A percentile compares a stretch with the other conserved stretches of the same genome.
phyloP scores from a whole-genome alignment of 2,113 vertebrate species.

The Lathamus discolor region DNA sequence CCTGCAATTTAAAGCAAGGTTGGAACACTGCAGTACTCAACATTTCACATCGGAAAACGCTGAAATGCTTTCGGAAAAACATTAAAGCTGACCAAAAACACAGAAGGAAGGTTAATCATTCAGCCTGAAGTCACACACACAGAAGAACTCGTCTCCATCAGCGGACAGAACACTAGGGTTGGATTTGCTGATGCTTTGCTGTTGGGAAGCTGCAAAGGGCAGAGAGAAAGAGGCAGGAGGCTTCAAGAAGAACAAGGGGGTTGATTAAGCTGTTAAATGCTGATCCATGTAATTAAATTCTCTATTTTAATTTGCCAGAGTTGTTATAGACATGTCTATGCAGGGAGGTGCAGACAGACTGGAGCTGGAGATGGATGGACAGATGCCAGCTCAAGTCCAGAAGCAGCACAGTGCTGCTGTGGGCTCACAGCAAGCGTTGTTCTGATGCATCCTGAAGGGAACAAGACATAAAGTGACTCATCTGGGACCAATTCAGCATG shows the following conservation, averaged over 20 bases:
- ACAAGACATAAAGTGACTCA: background rate
- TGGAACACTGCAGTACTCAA: accelerated
- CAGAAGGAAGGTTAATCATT: accelerated
- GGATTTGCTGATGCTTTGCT: background rate
- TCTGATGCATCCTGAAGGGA: background rate
- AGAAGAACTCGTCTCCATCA: background rate
- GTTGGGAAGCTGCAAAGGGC: background rate
- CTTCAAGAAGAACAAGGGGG: background rate
- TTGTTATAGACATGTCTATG: background rate
- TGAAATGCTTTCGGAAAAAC: background rate
- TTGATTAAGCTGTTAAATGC: background rate
- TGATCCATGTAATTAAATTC: background rate
- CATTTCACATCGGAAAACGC: accelerated
- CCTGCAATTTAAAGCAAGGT: background rate
- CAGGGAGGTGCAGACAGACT: background rate
- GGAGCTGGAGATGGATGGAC: background rate
- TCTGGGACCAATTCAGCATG: accelerated
- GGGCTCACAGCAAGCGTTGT: background rate
- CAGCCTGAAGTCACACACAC: background rate
- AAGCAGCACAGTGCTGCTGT: background rate
- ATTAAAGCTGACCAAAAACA: background rate
- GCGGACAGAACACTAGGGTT: accelerated
- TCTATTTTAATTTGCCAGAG: background rate
- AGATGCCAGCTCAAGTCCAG: background rate
- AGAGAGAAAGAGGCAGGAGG: background rate